Base-by-base conservation (phyloP, 2,113 vertebrate genomes). In the Austrofundulus limnaeus region DNA sequence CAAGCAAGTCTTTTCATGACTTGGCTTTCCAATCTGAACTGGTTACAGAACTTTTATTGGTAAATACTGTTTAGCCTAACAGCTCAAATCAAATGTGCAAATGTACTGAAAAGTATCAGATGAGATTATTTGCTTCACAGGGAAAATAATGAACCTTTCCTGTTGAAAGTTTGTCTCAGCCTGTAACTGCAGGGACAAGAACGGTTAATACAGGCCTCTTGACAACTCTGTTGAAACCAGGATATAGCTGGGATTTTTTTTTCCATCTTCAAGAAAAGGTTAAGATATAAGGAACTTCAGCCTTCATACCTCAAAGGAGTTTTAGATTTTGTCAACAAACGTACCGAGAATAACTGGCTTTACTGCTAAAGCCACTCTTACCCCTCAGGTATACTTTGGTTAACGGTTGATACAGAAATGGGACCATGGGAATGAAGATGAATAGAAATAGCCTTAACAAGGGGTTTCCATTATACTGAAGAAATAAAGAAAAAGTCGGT, bases 161-260 rank as follows among this genome's bases (percentile, higher is more conserved):
- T 11, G 39, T 12, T 55, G 1, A 25, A 70, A 42, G 41, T 61
- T 39, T 12, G 39, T 34, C 37, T 25, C n/a, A 72, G 20, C 24
- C 48, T 20, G 34, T 77, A 46, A 38, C 56, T 47, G 39, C 46
- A 49, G n/a, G 49, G 65, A 56, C 55, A 47, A 1, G 10, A 16
- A 43, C 23, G 23, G 42, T 53, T n/a, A 55, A 25, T 23, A 49
- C 17, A 59, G 13, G 19, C 17, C 15, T 28, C 19, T 43, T 72
- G 21, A 37, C 6, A 47, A 21, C 28, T 60, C 20, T 11, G 43
- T 15, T 21, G 41, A 28, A 31, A 21, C 39, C 10, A 41, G 12
- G 13, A 37, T 42, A 43, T 17, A 14, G 31, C 5, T 34, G 31
- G 28, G 28, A 7, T 28, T 54, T 23, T 4, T 41, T 10, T 24